Conservation (phyloP, 1,140 invertebrate species). For the Lutraria rhynchaena region DNA sequence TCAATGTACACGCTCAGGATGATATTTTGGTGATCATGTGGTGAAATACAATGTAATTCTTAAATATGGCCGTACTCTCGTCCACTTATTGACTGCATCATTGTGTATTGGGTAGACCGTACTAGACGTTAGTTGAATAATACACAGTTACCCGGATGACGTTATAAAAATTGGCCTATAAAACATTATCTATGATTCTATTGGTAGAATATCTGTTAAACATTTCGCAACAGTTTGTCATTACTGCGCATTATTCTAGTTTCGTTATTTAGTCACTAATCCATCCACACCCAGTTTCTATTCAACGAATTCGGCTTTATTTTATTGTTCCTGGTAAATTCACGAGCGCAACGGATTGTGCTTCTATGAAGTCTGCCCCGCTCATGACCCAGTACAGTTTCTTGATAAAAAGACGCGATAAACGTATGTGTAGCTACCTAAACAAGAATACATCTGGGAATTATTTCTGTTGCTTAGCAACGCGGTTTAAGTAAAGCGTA, state of each 20-base stretch:
- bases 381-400: conserved; percentile 28
- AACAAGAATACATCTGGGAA: conserved; percentile 60
- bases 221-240: neutral
- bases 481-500: conserved; percentile 52
- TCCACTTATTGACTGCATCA: no score
- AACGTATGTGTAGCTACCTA: conserved; percentile 36
- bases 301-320: neutral
- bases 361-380: conserved; percentile 19
- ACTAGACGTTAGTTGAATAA: no score
- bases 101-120: no score
- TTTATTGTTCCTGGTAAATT: no score
- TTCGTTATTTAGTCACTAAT: neutral
- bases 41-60: no score
- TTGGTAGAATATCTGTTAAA: neutral
- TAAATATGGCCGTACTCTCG: no score
- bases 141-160: no score
- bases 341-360: neutral
- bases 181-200: neutral
- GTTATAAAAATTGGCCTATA: no score
- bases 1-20: no score
- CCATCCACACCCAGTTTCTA: neutral
- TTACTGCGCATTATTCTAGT: neutral
- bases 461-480: conserved; percentile 54
- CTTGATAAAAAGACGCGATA: conserved; percentile 25
- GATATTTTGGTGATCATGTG: no score